These are phyloP conservation scores for Eretmochelys imbricata DNA, from an alignment of 2,113 vertebrate genomes.

Conservation along the genomic window DNA sequence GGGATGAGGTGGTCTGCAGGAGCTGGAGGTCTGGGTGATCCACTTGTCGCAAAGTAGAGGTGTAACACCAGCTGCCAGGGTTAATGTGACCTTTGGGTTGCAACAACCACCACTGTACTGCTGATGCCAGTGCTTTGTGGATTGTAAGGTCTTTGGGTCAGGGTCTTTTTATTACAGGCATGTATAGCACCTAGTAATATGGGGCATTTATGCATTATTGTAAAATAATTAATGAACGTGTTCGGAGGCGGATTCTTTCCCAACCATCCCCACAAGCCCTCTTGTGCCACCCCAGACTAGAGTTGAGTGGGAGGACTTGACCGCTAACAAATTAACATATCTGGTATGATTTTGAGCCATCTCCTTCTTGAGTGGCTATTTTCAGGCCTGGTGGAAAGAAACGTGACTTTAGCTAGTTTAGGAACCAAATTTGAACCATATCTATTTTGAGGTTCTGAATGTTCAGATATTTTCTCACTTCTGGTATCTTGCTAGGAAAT, in stretches of 20 bases:
- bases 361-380: not conserved
- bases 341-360: not conserved
- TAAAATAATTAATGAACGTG: not conserved
- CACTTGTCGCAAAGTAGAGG: not conserved
- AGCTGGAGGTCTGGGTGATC: not conserved
- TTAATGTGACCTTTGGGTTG: not conserved
- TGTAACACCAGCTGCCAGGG: not conserved
- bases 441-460: not conserved
- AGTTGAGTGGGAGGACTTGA: not conserved
- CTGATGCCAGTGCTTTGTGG: not conserved
- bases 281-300: not conserved
- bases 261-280: not conserved
- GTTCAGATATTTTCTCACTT: not conserved
- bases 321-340: not conserved
- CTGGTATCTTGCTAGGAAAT: not conserved
- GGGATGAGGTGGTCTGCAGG: not conserved
- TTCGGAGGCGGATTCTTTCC: not conserved
- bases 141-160: not conserved
- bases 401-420: accelerated
- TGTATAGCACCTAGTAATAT: accelerated
- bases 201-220: not conserved
- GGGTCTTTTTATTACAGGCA: not conserved
- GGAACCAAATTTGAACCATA: not conserved
- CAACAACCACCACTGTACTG: not conserved
- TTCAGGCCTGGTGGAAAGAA: not conserved